Evolutionary conservation across 2,888 invertebrate species (phyloP).

Genomic region (Schrankia costaestrigalis): DNA sequence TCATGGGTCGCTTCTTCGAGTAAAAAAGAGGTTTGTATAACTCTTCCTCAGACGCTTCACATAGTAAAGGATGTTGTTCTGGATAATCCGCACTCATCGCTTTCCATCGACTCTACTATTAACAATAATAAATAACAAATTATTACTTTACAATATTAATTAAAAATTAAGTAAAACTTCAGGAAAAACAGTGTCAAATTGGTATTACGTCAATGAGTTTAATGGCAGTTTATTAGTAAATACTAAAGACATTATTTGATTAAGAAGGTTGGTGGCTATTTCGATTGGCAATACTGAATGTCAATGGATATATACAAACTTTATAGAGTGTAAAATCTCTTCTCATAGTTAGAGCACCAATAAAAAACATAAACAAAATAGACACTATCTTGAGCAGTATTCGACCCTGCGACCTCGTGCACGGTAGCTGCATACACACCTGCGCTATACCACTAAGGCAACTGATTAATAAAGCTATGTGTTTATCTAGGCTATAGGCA

Average conservation of each 20-base stretch:
- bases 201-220: slow-evolving; percentile 14
- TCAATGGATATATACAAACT: neutral
- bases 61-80: slow-evolving; percentile 63
- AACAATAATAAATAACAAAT: slow-evolving; percentile 23
- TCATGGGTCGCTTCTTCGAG: slow-evolving; percentile 35
- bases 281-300: no score
- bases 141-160: slow-evolving; percentile 2
- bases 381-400: no score
- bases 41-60: slow-evolving; percentile 62
- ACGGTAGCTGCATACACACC: no score
- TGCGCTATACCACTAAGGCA: no score
- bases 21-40: slow-evolving; percentile 41
- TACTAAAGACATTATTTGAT: no score
- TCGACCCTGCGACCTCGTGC: no score
- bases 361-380: no score
- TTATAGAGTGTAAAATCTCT: no score
- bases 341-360: no score
- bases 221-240: slow-evolving; percentile 12
- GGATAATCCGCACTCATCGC: slow-evolving; percentile 58
- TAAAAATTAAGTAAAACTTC: slow-evolving; percentile 8
- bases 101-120: slow-evolving; percentile 49
- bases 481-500: no score
- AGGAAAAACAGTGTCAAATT: slow-evolving; percentile 16
- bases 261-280: no score
- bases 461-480: no score